Conservation (phyloP, 2,888 invertebrate genomes). For the Lapara coniferarum region DNA sequence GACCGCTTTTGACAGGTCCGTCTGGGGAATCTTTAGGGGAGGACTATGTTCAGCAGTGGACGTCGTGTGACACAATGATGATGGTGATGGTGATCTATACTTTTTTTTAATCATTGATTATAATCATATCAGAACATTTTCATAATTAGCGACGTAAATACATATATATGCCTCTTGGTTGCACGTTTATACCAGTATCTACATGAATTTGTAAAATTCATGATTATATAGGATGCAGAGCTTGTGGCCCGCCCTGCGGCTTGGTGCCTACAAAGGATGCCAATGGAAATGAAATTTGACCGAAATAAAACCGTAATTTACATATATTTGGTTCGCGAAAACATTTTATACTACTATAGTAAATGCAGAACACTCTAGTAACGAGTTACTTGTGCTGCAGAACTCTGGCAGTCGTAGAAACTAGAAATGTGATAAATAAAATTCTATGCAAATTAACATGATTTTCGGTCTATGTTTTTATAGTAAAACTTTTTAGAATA, state of each 20-base stretch:
- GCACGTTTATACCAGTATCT: conserved; percentile 6
- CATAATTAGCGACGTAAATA: neutral
- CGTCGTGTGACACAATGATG: no score
- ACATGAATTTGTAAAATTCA: conserved; percentile 22
- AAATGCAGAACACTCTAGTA: neutral
- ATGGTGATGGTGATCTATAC: no score
- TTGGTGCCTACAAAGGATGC: conserved; percentile 13
- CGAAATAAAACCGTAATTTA: conserved; percentile 2
- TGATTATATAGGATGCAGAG: conserved; percentile 18
- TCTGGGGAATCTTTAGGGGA: no score
- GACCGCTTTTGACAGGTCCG: no score
- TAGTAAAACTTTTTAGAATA: no score
- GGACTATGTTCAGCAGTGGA: no score
- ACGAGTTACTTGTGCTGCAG: neutral
- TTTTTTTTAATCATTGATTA: no score
- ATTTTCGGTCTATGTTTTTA: no score
- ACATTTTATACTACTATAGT: neutral
- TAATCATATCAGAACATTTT: no score
- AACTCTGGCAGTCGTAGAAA: no score
- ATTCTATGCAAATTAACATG: no score
- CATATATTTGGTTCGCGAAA: conserved; percentile 5
- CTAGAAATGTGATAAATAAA: no score
- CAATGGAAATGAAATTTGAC: conserved; percentile 18
- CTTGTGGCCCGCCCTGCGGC: conserved; percentile 10
- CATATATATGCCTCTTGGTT: neutral